Percentiles rank a stretch among this genome's conserved stretches.
These are phyloP conservation scores for Chrysodeixis includens DNA, from an alignment of 2,888 invertebrate genomes.

Conservation along the genomic window DNA sequence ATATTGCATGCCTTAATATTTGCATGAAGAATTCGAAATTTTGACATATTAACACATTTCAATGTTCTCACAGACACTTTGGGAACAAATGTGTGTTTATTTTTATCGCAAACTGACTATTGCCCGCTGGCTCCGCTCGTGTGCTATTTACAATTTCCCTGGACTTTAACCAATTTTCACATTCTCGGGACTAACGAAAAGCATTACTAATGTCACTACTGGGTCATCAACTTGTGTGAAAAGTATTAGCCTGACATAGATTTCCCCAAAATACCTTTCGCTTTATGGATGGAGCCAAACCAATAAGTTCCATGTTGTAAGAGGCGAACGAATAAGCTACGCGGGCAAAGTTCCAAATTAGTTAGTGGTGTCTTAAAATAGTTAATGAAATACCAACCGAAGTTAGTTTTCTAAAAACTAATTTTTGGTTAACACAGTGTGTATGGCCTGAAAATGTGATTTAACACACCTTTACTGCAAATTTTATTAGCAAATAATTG, in stretches of 20 bases:
- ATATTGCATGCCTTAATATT: background rate
- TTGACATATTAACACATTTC: background rate
- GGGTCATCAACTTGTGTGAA: background rate
- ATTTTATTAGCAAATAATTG: too few species aligned
- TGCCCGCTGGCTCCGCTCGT: too few species aligned
- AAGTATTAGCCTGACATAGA: background rate
- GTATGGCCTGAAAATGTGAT: too few species aligned
- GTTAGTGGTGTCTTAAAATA: background rate
- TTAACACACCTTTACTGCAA: too few species aligned
- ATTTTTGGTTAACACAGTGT: background rate
- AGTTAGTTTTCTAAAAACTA: too few species aligned
- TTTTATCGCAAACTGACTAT: background rate
- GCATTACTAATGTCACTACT: too few species aligned
- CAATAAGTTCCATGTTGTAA: background rate
- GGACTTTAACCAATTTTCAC: too few species aligned
- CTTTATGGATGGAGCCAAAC: background rate
- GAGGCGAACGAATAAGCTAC: background rate
- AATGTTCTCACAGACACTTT: background rate
- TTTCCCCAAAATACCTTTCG: background rate
- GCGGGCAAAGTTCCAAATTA: background rate
- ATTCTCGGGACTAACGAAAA: too few species aligned
- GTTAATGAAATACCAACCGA: background rate
- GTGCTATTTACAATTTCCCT: too few species aligned
- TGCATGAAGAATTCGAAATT: slow-evolving; percentile 1
- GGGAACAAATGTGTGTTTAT: background rate